These are phyloP conservation scores for Leucoptera coffeella DNA, from an alignment of 2,888 invertebrate species.

Conservation along the genomic window DNA sequence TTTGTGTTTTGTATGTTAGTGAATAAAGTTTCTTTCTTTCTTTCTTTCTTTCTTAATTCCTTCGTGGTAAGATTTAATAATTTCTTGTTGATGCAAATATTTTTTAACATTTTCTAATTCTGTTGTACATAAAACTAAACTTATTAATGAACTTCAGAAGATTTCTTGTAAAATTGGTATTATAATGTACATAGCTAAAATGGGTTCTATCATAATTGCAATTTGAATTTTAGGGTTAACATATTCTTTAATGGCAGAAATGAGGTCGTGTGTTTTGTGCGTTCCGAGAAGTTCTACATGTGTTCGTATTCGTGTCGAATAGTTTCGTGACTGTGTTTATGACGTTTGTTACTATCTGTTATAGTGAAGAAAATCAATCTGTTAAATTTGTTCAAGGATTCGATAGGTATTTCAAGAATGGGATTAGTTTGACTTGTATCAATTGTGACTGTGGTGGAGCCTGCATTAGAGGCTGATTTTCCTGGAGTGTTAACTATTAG, in stretches of 20 bases:
- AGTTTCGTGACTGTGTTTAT: neutral
- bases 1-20: no score
- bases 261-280: neutral
- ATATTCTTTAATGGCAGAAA: no score
- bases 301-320: slow-evolving; percentile 1
- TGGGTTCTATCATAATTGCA: neutral
- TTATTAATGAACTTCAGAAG: neutral
- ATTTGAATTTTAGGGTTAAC: neutral
- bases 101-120: no score
- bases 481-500: slow-evolving; percentile 11
- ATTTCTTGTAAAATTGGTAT: neutral
- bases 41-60: slow-evolving; percentile 5
- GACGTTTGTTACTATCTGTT: no score
- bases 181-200: no score
- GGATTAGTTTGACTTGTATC: slow-evolving; percentile 1
- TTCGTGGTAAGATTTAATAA: slow-evolving; percentile 2
- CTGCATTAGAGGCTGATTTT: slow-evolving; percentile 5
- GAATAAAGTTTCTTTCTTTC: no score
- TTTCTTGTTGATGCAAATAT: no score
- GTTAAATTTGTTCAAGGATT: slow-evolving; percentile 2
- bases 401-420: no score
- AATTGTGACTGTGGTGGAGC: neutral
- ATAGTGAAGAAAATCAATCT: neutral
- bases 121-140: no score
- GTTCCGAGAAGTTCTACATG: slow-evolving; percentile 1